phyloP scores from a whole-genome alignment of 2,113 vertebrate genomes.

The Campylorhamphus procurvoides region DNA sequence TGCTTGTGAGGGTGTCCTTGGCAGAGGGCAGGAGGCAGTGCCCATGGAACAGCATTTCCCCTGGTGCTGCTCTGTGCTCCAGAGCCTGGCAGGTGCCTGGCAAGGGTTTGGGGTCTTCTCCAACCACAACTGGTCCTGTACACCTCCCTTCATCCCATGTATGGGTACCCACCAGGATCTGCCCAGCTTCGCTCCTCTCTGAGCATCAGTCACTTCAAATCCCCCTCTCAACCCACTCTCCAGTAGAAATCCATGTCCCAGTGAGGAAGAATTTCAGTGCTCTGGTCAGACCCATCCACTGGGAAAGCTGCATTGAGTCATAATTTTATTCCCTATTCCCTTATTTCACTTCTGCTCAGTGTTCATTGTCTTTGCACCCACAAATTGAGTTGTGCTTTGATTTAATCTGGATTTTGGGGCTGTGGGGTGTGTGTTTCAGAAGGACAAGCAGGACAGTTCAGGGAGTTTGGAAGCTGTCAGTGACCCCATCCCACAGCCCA shows the following conservation, averaged over 20 bases:
- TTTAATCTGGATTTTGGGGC: not conserved
- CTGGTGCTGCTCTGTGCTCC: not conserved
- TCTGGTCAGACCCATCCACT: not conserved
- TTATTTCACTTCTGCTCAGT: not conserved
- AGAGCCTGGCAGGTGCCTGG: not conserved
- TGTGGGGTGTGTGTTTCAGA: slow-evolving; percentile 73
- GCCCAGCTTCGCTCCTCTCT: not conserved
- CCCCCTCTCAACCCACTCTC: not conserved
- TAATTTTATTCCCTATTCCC: not conserved
- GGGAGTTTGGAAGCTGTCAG: slow-evolving; percentile 81
- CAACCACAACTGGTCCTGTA: accelerated
- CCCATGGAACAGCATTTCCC: accelerated
- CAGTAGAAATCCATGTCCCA: not conserved
- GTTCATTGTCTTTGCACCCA: not conserved
- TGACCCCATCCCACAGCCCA: slow-evolving; percentile 81
- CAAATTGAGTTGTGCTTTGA: not conserved
- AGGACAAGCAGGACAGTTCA: slow-evolving; percentile 80
- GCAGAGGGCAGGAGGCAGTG: not conserved
- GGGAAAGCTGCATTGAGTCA: not conserved
- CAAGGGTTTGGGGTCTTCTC: not conserved
- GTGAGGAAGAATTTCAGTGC: not conserved
- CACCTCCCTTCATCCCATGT: accelerated
- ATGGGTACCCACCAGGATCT: not conserved
- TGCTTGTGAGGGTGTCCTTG: not conserved
- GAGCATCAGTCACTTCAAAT: not conserved